Base-by-base conservation (phyloP, 2,888 invertebrate species). In the Punctoribates punctum region DNA sequence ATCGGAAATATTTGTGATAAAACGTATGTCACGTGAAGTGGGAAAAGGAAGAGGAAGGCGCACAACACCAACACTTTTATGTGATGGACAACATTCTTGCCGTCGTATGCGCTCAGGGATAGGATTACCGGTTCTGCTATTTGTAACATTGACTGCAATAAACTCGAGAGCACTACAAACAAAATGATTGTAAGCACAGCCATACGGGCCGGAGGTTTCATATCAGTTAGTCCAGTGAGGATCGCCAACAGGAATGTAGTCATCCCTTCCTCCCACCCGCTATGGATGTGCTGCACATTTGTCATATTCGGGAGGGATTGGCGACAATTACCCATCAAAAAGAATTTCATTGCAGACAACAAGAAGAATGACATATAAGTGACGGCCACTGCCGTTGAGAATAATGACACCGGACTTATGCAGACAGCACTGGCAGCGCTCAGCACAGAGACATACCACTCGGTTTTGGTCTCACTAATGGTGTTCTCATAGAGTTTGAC, bases 101-200 rank as follows among this genome's bases (percentile, higher is more conserved):
- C 75, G 75, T 82, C 83, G 70, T 84, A 83, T 13, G 86, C 85
- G 80, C 85, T 85, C 17, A 87, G 81, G 6, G 85, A 83, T 73
- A 87, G 81, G 54, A 87, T 82, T 27, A 86, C 83, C 0, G 86
- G 86, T 79, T 87, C 86, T 2, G 86, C 83, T 29, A 87, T 83
- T 80, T 87, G 87, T 79, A 85, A 85, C 82, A 87, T 84, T 13
- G 86, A 86, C 80, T 87, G 87, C 13, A 87, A 83, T n/a, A 87
- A 82, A 1, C 87, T 86, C 0, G 87, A 86, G n/a, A 85, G 81
- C 6, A 87, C 86, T 57, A 87, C 86, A 79, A 87, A 86, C 17
- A 87, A 81, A 1, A 87, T 84, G 34, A 87, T 83, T 51, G 85
- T 84, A 82, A 87, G 84, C 15, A 87, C 83, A 75, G 86, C 85